Base-by-base conservation (phyloP, 1,140 invertebrate genomes). In the Andricus grossulariae region DNA sequence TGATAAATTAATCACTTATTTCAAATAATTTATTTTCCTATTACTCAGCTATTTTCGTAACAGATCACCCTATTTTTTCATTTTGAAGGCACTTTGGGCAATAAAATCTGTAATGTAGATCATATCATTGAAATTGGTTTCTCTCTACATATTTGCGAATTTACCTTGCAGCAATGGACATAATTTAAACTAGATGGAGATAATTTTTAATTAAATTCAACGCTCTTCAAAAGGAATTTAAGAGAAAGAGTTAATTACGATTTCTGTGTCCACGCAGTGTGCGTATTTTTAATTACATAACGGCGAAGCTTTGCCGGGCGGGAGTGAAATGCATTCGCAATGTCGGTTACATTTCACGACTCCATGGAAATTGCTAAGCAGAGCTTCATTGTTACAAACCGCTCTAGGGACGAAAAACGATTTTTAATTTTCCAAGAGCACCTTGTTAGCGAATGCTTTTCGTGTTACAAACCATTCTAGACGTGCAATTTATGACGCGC, bases 391-490 rank as follows among this genome's bases (percentile, higher is more conserved):
- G 60, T 66, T 66, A 66, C 25, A 66, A 66, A n/a, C 60, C 32
- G 15, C 60, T 66, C 60, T n/a, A 39, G 25, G n/a, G 60, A 39
- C 60, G 60, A 66, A 66, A 66, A 66, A 66, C 32, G 60, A 66
- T 66, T 39, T 66, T 66, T 66, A 66, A 66, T 66, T 66, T 66
- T 66, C 15, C n/a, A 39, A 39, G 12, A 66, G 60, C 15, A 39
- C 60, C 25, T 66, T 66, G 25, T 66, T n/a, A 39, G 32, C 4
- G 15, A n/a, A 25, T 32, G 16, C 15, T 39, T 66, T 39, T 16
- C 21, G 11, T 66, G 16, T 45, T 66, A 66, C 32, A 45, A 66
- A 66, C 21, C 25, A 25, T 13, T 32, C 25, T 39, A 39, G 25
- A 39, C 25, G 8, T 45, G 15, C n/a, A 66, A 66, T 39, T 66